Evolutionary conservation across 2,888 invertebrate species (phyloP).

Genomic region (Myopa tessellatipennis): DNA sequence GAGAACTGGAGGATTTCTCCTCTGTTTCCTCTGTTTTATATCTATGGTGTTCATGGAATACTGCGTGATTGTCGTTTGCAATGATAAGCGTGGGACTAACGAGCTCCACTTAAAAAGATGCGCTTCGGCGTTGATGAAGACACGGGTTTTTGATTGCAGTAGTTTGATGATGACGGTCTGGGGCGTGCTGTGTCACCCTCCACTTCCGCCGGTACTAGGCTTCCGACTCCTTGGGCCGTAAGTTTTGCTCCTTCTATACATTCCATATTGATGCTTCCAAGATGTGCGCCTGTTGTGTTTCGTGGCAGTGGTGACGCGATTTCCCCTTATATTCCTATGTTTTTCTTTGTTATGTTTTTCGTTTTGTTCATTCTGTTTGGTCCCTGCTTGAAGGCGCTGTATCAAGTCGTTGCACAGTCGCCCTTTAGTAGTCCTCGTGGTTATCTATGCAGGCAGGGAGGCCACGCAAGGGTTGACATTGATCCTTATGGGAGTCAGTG

Average conservation of each 20-base stretch:
- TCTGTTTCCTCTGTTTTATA: no score
- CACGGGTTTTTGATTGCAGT: background rate
- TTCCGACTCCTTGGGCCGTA: background rate
- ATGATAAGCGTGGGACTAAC: no score
- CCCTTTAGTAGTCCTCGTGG: background rate
- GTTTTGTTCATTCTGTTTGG: background rate
- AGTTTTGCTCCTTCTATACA: background rate
- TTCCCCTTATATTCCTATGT: no score
- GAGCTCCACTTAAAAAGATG: no score
- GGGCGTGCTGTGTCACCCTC: background rate
- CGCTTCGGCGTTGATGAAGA: no score
- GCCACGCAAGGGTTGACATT: conserved; percentile 38
- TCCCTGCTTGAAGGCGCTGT: conserved; percentile 14
- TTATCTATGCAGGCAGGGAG: conserved; percentile 22
- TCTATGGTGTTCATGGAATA: no score
- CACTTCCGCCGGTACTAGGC: background rate
- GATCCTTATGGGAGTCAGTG: conserved; percentile 32
- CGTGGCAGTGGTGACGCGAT: no score
- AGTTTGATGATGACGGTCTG: background rate
- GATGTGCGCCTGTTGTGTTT: no score
- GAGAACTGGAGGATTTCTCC: no score
- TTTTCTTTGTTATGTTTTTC: background rate
- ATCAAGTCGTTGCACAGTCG: background rate
- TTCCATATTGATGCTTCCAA: background rate
- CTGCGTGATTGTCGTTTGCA: no score